Percentiles rank a stretch among this genome's conserved stretches.
Evolutionary conservation across 1,140 invertebrate genomes (phyloP).

Genomic region (Meloidogyne exigua): DNA sequence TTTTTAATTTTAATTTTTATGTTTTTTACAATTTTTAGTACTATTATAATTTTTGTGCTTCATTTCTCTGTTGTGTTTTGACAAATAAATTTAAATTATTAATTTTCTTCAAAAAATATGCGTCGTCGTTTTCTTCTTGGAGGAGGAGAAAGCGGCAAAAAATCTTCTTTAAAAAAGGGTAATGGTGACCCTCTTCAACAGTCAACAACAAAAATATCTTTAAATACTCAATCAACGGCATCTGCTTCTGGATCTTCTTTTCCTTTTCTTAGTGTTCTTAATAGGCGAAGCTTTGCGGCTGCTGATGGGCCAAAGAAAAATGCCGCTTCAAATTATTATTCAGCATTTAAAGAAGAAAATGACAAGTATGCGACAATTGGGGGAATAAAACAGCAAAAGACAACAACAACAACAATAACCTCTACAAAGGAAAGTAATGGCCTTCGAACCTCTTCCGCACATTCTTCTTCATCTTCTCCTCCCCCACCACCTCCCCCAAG

Average conservation of each 20-base stretch:
- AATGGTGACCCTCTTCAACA: not conserved
- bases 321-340: not conserved
- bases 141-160: not conserved
- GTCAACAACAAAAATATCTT: not conserved
- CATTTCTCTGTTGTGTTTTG: not conserved
- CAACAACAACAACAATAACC: not conserved
- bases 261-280: not conserved
- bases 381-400: not conserved
- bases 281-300: constrained; percentile 1
- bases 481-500: not conserved
- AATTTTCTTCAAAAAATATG: not conserved
- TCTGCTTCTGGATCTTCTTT: not conserved
- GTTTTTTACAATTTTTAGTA: not conserved
- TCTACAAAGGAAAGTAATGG: not conserved
- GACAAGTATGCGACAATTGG: constrained; percentile 4
- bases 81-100: not conserved
- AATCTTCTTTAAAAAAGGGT: not conserved
- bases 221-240: not conserved
- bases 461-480: not conserved
- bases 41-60: not conserved
- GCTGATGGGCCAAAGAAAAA: not conserved
- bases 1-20: not conserved
- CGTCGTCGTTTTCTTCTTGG: constrained; percentile 3
- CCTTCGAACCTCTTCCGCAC: constrained; percentile 3
- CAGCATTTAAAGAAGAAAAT: constrained; percentile 1